Conservation (phyloP, 2,888 invertebrate genomes). For the Molanna angustata region DNA sequence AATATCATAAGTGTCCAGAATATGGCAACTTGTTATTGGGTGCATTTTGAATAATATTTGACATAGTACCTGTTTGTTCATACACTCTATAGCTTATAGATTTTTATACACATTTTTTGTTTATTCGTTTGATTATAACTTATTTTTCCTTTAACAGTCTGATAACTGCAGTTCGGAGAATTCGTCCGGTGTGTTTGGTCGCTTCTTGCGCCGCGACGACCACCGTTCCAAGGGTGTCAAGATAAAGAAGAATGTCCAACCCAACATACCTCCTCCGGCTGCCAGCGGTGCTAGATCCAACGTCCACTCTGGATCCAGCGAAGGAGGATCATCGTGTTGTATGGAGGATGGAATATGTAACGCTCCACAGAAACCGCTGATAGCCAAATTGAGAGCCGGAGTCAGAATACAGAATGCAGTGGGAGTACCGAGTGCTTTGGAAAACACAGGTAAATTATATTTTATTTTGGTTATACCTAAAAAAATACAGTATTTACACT, state of each 20-base stretch:
- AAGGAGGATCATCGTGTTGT: conserved; percentile 30
- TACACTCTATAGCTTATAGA: no score
- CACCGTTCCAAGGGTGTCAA: conserved; percentile 28
- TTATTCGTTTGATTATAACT: no score
- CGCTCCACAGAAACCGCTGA: conserved; percentile 55
- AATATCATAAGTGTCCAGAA: no score
- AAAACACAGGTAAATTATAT: conserved; percentile 23
- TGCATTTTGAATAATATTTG: no score
- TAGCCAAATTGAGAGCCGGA: conserved; percentile 68
- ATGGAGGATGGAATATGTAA: conserved; percentile 34
- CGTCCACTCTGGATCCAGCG: conserved; percentile 23
- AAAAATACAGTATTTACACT: no score
- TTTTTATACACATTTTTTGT: no score
- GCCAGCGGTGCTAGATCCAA: conserved; percentile 5
- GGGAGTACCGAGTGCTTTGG: conserved; percentile 18
- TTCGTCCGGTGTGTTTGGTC: conserved; percentile 65
- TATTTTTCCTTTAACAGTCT: conserved; percentile 44
- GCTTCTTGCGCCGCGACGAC: conserved; percentile 61
- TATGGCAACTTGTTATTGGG: no score
- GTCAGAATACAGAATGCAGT: conserved; percentile 55
- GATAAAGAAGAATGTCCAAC: conserved; percentile 17
- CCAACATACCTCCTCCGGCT: background rate
- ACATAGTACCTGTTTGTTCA: no score
- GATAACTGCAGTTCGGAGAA: conserved; percentile 73
- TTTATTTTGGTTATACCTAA: no score